phyloP scores from a whole-genome alignment of 1,140 invertebrate species.

The Lamellibrachia luymesi region DNA sequence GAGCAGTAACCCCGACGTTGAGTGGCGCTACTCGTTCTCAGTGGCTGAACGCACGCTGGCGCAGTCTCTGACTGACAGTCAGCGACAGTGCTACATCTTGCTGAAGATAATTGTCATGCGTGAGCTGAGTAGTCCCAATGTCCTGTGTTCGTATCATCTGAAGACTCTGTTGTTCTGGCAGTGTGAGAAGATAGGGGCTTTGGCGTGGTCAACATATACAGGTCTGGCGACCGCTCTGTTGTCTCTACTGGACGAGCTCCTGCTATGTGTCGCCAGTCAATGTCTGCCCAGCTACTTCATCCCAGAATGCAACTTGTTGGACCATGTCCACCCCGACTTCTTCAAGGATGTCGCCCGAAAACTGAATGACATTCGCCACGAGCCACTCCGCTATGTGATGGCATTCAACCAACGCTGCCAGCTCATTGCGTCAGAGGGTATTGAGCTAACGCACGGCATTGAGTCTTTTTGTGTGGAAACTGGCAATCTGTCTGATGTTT shows the following conservation, averaged over 20 bases:
- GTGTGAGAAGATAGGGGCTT: background rate
- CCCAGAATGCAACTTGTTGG: background rate
- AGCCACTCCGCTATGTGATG: background rate
- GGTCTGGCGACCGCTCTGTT: background rate
- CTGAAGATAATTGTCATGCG: background rate
- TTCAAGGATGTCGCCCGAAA: background rate
- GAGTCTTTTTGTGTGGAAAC: too few relatives aligned
- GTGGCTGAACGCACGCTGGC: too few relatives aligned
- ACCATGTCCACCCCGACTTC: background rate
- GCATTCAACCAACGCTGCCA: too few relatives aligned
- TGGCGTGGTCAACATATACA: background rate
- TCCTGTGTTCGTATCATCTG: background rate
- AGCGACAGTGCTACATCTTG: conserved; percentile 6
- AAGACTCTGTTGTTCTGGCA: conserved; percentile 15
- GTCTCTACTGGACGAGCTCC: background rate
- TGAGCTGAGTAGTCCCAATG: background rate
- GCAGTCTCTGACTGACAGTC: background rate
- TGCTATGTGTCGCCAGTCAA: background rate
- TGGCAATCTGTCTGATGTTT: too few relatives aligned
- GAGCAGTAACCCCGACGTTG: too few relatives aligned
- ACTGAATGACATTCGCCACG: background rate
- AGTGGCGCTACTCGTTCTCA: too few relatives aligned
- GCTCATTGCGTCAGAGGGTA: too few relatives aligned
- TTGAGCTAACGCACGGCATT: too few relatives aligned
- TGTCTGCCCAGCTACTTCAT: background rate